phyloP scores from a whole-genome alignment of 2,888 invertebrate genomes.

The Fabriciana adippe region DNA sequence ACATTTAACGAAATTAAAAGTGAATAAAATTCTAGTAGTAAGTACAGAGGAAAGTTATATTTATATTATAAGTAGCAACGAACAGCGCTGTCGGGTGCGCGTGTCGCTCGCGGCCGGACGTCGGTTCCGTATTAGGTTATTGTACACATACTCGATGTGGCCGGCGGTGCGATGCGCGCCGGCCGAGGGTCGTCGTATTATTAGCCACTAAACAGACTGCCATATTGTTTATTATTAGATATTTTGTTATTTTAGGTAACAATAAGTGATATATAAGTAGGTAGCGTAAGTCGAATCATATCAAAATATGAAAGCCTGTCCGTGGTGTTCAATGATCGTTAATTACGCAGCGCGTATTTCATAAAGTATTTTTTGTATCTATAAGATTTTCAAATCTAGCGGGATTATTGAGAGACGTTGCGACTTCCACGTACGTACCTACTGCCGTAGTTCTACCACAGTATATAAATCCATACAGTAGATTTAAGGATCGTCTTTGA shows the following conservation, averaged over 20 bases:
- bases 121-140: not conserved
- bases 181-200: not conserved
- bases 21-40: no score
- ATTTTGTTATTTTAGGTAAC: slow-evolving; percentile 30
- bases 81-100: not conserved
- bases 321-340: slow-evolving; percentile 18
- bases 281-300: slow-evolving; percentile 29
- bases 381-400: slow-evolving; percentile 12
- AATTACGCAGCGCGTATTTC: slow-evolving; percentile 3
- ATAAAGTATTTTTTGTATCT: slow-evolving; percentile 13
- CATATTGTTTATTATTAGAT: slow-evolving; percentile 40
- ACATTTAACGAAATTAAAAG: no score
- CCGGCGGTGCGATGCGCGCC: not conserved
- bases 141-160: no score
- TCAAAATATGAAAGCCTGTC: slow-evolving; percentile 24
- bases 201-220: slow-evolving; percentile 39
- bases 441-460: no score
- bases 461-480: no score
- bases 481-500: no score
- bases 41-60: no score
- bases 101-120: no score
- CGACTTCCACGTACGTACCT: no score
- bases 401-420: not conserved
- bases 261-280: slow-evolving; percentile 33
- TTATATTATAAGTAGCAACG: not conserved